phyloP scores from a whole-genome alignment of 2,113 vertebrate species.

The Sinocyclocheilus rhinocerous region DNA sequence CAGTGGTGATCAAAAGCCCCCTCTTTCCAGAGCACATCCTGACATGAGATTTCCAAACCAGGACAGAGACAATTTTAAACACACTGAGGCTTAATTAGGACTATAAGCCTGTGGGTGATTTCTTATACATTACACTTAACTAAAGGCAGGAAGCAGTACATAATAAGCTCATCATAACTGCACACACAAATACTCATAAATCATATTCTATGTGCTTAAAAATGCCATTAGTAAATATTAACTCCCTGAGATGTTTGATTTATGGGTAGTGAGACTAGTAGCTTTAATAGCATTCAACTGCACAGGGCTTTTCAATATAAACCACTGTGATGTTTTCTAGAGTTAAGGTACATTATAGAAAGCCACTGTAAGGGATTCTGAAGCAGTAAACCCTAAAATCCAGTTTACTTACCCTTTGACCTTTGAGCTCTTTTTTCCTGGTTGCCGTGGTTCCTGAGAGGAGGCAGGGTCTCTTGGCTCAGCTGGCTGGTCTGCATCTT shows the following conservation, averaged over 20 bases:
- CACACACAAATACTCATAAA: background rate
- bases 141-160: constrained; percentile 27
- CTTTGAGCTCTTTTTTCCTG: constrained; percentile 96
- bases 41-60: constrained; percentile 36
- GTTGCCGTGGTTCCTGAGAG: constrained; percentile 91
- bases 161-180: background rate
- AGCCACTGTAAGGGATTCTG: background rate
- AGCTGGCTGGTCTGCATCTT: constrained; percentile 79
- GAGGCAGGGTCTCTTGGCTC: constrained; percentile 84
- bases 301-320: background rate
- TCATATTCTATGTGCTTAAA: background rate
- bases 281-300: background rate
- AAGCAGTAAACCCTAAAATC: background rate
- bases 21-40: constrained; percentile 30
- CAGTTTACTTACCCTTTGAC: constrained; percentile 88
- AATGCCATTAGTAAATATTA: constrained; percentile 42
- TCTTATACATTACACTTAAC: constrained; percentile 42
- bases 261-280: background rate
- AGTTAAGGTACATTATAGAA: background rate
- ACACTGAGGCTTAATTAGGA: constrained; percentile 49
- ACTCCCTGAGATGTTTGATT: background rate
- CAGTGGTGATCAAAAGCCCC: constrained; percentile 40
- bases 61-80: constrained; percentile 47
- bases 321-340: background rate
- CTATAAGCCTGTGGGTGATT: constrained; percentile 42